These are phyloP conservation scores for Synanthedon myopaeformis DNA, from an alignment of 2,888 invertebrate species.

Conservation along the genomic window DNA sequence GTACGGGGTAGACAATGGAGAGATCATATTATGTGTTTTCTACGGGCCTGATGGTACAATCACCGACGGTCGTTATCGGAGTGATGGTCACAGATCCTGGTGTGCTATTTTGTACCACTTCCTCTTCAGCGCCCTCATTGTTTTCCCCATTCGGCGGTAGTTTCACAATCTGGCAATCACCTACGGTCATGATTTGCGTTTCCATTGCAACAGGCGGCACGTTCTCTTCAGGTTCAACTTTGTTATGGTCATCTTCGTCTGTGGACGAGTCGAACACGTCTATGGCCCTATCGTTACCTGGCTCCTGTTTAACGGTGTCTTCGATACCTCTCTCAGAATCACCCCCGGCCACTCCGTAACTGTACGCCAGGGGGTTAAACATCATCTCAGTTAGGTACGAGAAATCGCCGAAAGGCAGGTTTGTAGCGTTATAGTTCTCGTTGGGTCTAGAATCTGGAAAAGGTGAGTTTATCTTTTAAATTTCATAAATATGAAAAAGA, in stretches of 20 bases:
- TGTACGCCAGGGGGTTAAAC: conserved; percentile 49
- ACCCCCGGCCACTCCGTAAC: conserved; percentile 41
- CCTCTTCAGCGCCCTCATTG: conserved; percentile 26
- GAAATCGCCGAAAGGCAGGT: conserved; percentile 67
- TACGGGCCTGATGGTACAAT: conserved; percentile 61
- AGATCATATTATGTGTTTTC: conserved; percentile 46
- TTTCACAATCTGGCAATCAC: conserved; percentile 64
- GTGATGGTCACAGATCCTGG: conserved; percentile 58
- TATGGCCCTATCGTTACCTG: conserved; percentile 48
- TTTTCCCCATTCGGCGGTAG: conserved; percentile 44
- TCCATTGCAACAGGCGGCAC: conserved; percentile 43
- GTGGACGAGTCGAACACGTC: conserved; percentile 55
- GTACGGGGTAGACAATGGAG: conserved; percentile 32
- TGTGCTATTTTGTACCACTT: conserved; percentile 27
- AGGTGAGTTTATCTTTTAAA: not conserved
- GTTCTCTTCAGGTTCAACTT: conserved; percentile 44
- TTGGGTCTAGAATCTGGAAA: conserved; percentile 56
- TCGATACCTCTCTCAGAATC: conserved; percentile 46
- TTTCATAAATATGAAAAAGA: not conserved
- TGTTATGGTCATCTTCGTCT: conserved; percentile 44
- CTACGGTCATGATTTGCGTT: conserved; percentile 63
- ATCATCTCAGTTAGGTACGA: conserved; percentile 67
- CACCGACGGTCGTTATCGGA: conserved; percentile 59
- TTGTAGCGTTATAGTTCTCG: conserved; percentile 67
- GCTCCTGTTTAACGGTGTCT: conserved; percentile 25